Percentiles rank a stretch among this genome's conserved stretches.
Evolutionary conservation across 2,113 vertebrate species (phyloP).

Genomic region (Dasyprocta punctata): DNA sequence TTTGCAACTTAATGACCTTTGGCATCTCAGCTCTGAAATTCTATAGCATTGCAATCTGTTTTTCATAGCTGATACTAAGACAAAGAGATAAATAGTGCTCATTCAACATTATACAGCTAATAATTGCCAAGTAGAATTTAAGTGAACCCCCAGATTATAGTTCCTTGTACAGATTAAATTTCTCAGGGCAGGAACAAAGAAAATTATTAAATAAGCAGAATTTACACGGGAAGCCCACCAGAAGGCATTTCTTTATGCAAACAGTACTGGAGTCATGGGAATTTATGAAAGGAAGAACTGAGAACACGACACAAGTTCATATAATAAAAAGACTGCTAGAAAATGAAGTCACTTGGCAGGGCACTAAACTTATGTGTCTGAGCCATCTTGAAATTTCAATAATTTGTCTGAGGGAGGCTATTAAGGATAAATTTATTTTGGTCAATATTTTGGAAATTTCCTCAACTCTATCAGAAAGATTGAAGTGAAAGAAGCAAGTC

Average conservation of each 20-base stretch:
- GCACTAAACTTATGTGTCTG: background rate
- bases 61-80: background rate
- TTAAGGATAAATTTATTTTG: background rate
- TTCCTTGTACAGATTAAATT: background rate
- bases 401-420: background rate
- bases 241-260: background rate
- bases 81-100: background rate
- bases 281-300: background rate
- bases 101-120: background rate
- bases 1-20: background rate
- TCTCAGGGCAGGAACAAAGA: background rate
- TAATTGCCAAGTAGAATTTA: background rate
- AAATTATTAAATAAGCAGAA: background rate
- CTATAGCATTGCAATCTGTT: background rate
- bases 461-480: background rate
- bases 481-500: background rate
- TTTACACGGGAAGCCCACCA: background rate
- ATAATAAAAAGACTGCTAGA: background rate
- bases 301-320: background rate
- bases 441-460: background rate
- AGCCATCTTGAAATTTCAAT: background rate
- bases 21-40: background rate
- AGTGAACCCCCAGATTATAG: background rate
- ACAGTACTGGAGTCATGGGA: background rate
- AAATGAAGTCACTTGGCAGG: background rate